Conservation (phyloP, 2,888 invertebrate genomes). For the Pimpla rufipes region DNA sequence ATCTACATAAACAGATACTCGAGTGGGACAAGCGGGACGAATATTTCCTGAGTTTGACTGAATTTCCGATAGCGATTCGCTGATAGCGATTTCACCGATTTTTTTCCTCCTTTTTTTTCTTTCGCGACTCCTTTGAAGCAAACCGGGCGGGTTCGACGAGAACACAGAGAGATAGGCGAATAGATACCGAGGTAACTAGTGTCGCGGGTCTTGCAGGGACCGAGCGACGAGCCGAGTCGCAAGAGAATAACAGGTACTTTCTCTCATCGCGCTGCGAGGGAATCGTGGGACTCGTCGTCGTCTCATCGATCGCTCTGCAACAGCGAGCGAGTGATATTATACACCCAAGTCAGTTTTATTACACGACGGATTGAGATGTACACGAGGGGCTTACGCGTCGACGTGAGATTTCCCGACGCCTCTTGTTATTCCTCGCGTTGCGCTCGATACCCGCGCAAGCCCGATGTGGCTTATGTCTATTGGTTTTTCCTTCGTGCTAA, state of each 20-base stretch:
- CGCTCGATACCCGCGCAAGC: conserved; percentile 27
- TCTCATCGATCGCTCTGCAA: conserved; percentile 53
- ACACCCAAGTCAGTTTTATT: conserved; percentile 18
- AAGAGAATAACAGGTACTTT: conserved; percentile 64
- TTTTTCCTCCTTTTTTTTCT: background rate
- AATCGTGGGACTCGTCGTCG: conserved; percentile 59
- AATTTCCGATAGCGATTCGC: background rate
- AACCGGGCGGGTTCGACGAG: background rate
- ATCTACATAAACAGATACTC: too few relatives aligned
- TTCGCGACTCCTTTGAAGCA: background rate
- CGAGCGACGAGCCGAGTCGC: conserved; percentile 33
- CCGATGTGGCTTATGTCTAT: conserved; percentile 3
- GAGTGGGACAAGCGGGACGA: too few relatives aligned
- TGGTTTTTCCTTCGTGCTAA: conserved; percentile 18
- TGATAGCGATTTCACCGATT: background rate
- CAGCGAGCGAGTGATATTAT: background rate
- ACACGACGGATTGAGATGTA: conserved; percentile 24
- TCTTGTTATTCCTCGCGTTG: conserved; percentile 42
- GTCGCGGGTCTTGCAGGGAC: conserved; percentile 20
- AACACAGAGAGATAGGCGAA: background rate
- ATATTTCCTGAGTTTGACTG: background rate
- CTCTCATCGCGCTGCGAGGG: conserved; percentile 55
- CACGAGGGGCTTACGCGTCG: background rate
- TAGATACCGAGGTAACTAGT: conserved; percentile 29
- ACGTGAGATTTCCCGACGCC: conserved; percentile 10